phyloP scores from a whole-genome alignment of 2,113 vertebrate genomes.

The Progne subis region DNA sequence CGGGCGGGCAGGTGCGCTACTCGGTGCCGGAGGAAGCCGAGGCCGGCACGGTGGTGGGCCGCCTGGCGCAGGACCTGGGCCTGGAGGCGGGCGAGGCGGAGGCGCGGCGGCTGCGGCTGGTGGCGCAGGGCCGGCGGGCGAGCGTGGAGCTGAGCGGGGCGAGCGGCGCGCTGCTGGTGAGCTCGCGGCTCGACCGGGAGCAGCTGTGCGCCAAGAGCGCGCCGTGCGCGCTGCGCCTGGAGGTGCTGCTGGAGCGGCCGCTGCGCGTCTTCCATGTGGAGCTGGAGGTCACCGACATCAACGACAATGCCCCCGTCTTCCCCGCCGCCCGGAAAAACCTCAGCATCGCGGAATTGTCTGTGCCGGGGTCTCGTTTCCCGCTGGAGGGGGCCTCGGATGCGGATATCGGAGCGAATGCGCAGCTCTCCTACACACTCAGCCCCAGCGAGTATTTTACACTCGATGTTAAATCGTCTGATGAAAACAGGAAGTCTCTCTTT shows the following conservation, averaged over 20 bases:
- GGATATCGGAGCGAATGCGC: background rate
- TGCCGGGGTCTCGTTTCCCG: background rate
- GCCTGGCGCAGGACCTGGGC: background rate
- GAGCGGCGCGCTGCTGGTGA: slow-evolving; percentile 62
- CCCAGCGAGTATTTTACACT: background rate
- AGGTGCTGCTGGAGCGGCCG: background rate
- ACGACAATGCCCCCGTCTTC: slow-evolving; percentile 59
- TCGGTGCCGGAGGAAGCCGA: slow-evolving; percentile 58
- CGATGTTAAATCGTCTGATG: too few species aligned
- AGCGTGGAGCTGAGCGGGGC: slow-evolving; percentile 63
- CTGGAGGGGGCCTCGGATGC: background rate
- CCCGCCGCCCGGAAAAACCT: too few species aligned
- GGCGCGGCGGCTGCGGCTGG: background rate
- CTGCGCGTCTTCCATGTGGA: slow-evolving; percentile 81
- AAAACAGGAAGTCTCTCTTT: too few species aligned
- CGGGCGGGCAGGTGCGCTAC: slow-evolving; percentile 65
- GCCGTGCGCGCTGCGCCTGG: slow-evolving; percentile 74
- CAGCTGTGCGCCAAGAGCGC: slow-evolving; percentile 46
- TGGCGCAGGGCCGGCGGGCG: slow-evolving; percentile 6
- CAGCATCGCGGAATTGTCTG: too few species aligned
- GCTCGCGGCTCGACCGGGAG: slow-evolving; percentile 65
- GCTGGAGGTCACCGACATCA: slow-evolving; percentile 80
- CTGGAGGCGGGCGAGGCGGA: background rate
- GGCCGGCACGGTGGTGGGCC: background rate
- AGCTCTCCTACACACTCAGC: background rate